phyloP scores from a whole-genome alignment of 1,140 invertebrate species.

The Brachionus rubens region DNA sequence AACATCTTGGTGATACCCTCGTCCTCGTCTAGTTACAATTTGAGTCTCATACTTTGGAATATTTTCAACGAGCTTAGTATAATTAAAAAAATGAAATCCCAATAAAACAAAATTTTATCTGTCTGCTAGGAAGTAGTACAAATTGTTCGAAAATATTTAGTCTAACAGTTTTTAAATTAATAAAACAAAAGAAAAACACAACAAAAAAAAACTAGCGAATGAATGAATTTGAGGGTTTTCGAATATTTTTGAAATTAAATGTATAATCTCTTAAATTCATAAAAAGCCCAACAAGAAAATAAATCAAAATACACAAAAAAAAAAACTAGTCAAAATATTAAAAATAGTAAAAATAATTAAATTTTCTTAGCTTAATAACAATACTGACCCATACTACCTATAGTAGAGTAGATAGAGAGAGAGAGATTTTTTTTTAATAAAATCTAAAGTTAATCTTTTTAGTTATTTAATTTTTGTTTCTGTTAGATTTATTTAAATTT shows the following conservation, averaged over 20 bases:
- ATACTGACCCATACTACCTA: neutral
- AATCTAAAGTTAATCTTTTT: slow-evolving; percentile 43
- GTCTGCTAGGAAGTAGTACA: neutral
- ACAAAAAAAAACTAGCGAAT: neutral
- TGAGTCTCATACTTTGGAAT: no score
- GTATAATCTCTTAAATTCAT: neutral
- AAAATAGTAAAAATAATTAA: slow-evolving; percentile 31
- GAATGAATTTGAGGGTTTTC: neutral
- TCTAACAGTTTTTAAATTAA: no score
- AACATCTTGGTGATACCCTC: no score
- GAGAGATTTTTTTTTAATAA: no score
- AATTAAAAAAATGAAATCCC: no score
- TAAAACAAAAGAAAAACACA: no score
- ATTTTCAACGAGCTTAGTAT: no score
- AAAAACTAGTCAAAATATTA: slow-evolving; percentile 32
- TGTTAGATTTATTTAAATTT: slow-evolving; percentile 37
- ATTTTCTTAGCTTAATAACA: neutral
- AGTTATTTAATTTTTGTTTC: slow-evolving; percentile 43
- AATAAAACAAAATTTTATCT: no score
- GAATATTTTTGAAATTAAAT: neutral
- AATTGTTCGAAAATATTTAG: no score
- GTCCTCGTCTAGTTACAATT: no score
- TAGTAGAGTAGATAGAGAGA: no score
- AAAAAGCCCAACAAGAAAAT: neutral
- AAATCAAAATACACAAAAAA: neutral